Percentiles rank a stretch among this genome's conserved stretches.
phyloP scores from a whole-genome alignment of 2,797 vertebrate species.

The Amblyraja radiata region DNA sequence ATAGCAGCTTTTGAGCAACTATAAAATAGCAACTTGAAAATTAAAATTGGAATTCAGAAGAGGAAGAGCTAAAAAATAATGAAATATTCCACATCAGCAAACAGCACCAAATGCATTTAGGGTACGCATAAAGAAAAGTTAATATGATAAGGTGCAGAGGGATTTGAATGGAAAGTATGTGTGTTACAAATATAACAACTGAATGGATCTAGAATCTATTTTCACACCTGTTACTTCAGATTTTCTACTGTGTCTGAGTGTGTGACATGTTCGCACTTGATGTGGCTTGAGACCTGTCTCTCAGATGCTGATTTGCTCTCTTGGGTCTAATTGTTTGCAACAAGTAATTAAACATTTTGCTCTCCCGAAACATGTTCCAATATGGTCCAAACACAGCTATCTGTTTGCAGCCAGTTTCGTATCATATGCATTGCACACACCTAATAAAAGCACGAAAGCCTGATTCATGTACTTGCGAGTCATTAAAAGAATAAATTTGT shows the following conservation, averaged over 20 bases:
- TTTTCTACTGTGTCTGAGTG: slow-evolving; percentile 13
- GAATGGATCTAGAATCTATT: slow-evolving; percentile 32
- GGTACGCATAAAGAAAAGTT: background rate
- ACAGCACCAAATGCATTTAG: background rate
- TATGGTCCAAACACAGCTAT: slow-evolving; percentile 27
- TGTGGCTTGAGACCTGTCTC: slow-evolving; percentile 32
- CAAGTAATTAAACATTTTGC: slow-evolving; percentile 37
- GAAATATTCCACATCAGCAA: background rate
- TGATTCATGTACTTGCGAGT: background rate
- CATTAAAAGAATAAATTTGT: background rate
- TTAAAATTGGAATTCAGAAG: background rate
- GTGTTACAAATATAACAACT: slow-evolving; percentile 27
- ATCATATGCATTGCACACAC: background rate
- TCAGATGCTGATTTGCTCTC: slow-evolving; percentile 8
- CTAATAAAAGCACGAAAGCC: background rate
- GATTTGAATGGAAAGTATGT: slow-evolving; percentile 33
- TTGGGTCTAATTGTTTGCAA: slow-evolving; percentile 36
- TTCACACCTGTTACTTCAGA: slow-evolving; percentile 34
- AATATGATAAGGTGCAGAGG: slow-evolving; percentile 5
- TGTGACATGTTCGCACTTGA: slow-evolving; percentile 33
- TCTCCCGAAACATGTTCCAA: slow-evolving; percentile 28
- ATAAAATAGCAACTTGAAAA: background rate
- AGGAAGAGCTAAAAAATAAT: background rate
- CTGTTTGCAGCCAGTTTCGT: background rate
- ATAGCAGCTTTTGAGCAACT: background rate